Evolutionary conservation across 1,140 invertebrate species (phyloP).

Genomic region (Ylistrum balloti): DNA sequence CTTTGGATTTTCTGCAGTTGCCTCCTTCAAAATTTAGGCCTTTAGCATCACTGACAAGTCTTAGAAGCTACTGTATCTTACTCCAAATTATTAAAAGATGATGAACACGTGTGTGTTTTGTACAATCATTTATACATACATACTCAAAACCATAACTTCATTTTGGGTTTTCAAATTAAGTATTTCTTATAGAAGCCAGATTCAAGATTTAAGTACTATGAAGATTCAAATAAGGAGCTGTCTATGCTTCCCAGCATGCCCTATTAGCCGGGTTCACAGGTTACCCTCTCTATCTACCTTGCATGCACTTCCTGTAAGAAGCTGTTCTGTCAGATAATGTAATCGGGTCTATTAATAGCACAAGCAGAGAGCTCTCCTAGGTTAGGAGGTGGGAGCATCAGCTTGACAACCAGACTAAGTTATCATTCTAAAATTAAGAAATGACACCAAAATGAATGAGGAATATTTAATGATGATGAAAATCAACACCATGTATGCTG

Average conservation of each 20-base stretch:
- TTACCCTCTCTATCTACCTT: slow-evolving; percentile 30
- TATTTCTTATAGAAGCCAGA: too few species aligned
- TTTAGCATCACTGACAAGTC: too few species aligned
- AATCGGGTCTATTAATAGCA: slow-evolving; percentile 20
- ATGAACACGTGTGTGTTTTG: too few species aligned
- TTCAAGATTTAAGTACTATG: too few species aligned
- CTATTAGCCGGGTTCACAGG: background rate
- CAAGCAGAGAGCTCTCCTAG: background rate
- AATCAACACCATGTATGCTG: background rate
- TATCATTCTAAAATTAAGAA: background rate
- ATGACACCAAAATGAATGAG: background rate
- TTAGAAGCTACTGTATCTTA: too few species aligned
- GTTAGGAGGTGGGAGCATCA: background rate
- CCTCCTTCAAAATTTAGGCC: too few species aligned
- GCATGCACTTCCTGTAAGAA: slow-evolving; percentile 37
- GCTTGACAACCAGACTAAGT: slow-evolving; percentile 20
- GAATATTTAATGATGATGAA: background rate
- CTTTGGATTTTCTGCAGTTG: too few species aligned
- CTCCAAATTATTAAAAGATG: too few species aligned
- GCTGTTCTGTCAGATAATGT: slow-evolving; percentile 26
- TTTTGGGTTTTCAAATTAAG: too few species aligned
- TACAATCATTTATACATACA: too few species aligned
- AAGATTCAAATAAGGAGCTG: background rate
- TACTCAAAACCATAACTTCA: too few species aligned
- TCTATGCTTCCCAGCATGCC: slow-evolving; percentile 16